phyloP scores from a whole-genome alignment of 2,888 invertebrate species.

The Pycnomerus fuliginosus region DNA sequence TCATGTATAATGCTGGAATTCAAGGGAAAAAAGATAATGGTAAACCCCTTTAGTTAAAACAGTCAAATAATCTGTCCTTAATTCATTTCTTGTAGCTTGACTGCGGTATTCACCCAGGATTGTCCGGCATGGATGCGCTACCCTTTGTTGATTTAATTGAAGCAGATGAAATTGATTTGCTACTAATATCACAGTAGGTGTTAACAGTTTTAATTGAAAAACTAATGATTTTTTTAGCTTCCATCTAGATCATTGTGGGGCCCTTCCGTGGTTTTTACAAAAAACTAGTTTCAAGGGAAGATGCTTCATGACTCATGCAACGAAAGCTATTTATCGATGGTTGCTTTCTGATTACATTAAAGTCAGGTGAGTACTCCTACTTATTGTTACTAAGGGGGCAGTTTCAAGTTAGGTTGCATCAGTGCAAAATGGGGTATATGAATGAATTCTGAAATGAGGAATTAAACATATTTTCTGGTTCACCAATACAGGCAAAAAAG shows the following conservation, averaged over 20 bases:
- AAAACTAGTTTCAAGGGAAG: conserved; percentile 97
- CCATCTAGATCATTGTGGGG: conserved; percentile 98
- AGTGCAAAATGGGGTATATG: no score
- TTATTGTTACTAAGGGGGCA: no score
- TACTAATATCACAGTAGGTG: conserved; percentile 90
- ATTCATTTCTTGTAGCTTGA: conserved; percentile 64
- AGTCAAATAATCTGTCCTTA: conserved; percentile 10
- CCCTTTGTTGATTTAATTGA: conserved; percentile 98
- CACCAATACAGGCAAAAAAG: no score
- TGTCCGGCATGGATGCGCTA: conserved; percentile 95
- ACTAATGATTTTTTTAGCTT: conserved; percentile 64
- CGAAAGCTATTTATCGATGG: conserved; percentile 99
- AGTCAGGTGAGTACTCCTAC: conserved; percentile 57
- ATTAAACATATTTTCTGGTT: no score
- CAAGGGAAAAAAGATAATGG: conserved; percentile 98
- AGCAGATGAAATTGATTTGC: conserved; percentile 93
- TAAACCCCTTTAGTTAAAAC: conserved; percentile 40
- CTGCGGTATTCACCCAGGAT: conserved; percentile 97
- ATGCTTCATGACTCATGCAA: conserved; percentile 99
- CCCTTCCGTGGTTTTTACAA: conserved; percentile 94
- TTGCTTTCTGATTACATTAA: conserved; percentile 98
- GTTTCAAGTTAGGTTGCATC: no score
- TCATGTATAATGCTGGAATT: conserved; percentile 98
- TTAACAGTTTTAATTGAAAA: no score
- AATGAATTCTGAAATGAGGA: no score